Base-by-base conservation (phyloP, 2,113 vertebrate genomes). In the Tupaia chinensis region DNA sequence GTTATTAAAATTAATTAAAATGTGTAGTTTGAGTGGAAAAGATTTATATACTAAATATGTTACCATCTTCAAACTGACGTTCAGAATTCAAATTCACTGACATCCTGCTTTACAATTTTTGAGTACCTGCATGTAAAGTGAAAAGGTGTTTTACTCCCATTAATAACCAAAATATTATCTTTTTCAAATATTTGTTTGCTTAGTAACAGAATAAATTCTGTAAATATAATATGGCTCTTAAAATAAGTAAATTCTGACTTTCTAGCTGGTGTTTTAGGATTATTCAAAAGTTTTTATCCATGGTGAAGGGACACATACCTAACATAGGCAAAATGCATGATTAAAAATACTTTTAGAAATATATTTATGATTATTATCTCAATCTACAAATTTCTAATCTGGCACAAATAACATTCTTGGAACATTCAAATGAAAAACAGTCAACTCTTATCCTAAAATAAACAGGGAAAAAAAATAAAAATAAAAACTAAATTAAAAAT, bases 1-100 rank as follows among this genome's bases (percentile, higher is more conserved):
- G 81, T 93, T 87, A 92, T 87, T 92, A 97, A 70, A 94, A 96
- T 88, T 61, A 95, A 93, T 96, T 96, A 93, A 96, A 97, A 95
- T 77, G 94, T 95, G 84, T 94, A 89, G 87, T 95, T 94, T 97
- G 95, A 96, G 80, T 96, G 93, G 73, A 96, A 97, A 98, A 96
- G 65, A 96, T 96, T 97, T 96, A 97, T 97, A 97, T 96, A 97
- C 97, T 97, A 94, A 97, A 97, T 87, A 96, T 96, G 96, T 98
- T 97, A 98, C 97, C 97, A 98, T 97, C 96, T 98, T 98, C 97
- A 97, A 97, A 98, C 96, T 97, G 91, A 97, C 83, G 97, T 97
- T 97, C 97, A 98, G 97, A 97, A 97, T 97, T 98, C 97, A 98
- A 98, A 97, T 97, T 97, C 97, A 97, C 96, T 97, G 96, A 98